Evolutionary conservation across 2,113 vertebrate genomes (phyloP).

Genomic region (Cebus imitator): DNA sequence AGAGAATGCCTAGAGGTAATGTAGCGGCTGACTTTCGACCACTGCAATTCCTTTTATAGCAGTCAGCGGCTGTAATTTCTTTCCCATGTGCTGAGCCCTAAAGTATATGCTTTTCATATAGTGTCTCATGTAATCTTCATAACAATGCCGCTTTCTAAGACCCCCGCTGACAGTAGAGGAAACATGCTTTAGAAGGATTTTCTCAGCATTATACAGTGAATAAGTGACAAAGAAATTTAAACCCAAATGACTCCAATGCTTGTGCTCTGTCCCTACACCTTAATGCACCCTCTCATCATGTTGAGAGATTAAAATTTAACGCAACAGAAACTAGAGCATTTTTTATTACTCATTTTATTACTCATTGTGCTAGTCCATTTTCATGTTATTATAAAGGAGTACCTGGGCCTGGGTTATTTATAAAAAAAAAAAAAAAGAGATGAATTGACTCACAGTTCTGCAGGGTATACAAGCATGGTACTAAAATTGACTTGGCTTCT

Average conservation of each 20-base stretch:
- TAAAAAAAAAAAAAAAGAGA: too few species aligned
- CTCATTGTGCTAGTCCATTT: too few species aligned
- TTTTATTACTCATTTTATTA: neutral
- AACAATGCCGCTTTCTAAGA: neutral
- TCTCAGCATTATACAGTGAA: neutral
- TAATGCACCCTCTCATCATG: neutral
- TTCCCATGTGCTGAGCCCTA: neutral
- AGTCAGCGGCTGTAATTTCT: neutral
- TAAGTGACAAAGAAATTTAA: neutral
- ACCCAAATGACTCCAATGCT: neutral
- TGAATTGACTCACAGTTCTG: too few species aligned
- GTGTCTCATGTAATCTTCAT: neutral
- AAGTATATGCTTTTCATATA: neutral
- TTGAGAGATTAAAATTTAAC: neutral
- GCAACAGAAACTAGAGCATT: neutral
- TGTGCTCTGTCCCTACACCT: neutral
- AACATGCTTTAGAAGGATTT: neutral
- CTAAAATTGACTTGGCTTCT: too few species aligned
- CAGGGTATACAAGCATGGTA: too few species aligned
- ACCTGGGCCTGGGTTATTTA: too few species aligned
- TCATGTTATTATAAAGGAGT: too few species aligned
- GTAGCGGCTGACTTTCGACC: neutral
- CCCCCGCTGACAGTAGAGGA: neutral
- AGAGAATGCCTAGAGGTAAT: neutral
- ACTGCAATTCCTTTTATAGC: neutral